phyloP scores from a whole-genome alignment of 2,113 vertebrate species.

The Maylandia zebra region DNA sequence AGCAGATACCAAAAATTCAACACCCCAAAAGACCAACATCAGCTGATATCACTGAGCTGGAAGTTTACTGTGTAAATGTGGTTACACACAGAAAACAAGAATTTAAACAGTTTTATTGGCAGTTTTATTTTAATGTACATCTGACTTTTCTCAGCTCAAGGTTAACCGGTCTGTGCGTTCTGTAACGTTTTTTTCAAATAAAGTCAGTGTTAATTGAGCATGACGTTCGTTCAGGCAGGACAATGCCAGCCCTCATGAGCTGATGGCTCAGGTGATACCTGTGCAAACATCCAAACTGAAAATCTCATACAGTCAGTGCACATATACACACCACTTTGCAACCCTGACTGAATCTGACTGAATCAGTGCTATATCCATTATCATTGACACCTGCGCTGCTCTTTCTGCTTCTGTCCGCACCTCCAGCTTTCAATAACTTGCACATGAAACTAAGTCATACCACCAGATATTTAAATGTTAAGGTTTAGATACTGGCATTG shows the following conservation, averaged over 20 bases:
- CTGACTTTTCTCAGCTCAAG: background rate
- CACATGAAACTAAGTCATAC: background rate
- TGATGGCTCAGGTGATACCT: background rate
- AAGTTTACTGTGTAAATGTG: background rate
- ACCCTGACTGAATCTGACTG: background rate
- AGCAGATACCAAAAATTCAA: background rate
- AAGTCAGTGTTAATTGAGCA: background rate
- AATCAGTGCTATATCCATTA: background rate
- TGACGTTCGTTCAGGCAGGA: background rate
- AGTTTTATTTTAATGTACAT: background rate
- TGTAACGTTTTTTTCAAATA: background rate
- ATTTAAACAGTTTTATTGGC: background rate
- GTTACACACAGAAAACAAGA: background rate
- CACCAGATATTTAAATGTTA: background rate
- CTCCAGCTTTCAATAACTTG: background rate
- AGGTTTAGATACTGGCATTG: background rate
- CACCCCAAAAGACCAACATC: background rate
- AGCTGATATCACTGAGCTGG: background rate
- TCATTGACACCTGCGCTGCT: background rate
- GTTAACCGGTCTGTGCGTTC: background rate
- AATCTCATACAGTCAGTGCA: background rate
- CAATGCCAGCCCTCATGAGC: background rate
- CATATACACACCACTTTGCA: background rate
- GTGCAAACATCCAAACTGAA: background rate
- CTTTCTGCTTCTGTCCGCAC: background rate